Evolutionary conservation across 2,113 vertebrate species (phyloP).

Genomic region (Bubalus kerabau): DNA sequence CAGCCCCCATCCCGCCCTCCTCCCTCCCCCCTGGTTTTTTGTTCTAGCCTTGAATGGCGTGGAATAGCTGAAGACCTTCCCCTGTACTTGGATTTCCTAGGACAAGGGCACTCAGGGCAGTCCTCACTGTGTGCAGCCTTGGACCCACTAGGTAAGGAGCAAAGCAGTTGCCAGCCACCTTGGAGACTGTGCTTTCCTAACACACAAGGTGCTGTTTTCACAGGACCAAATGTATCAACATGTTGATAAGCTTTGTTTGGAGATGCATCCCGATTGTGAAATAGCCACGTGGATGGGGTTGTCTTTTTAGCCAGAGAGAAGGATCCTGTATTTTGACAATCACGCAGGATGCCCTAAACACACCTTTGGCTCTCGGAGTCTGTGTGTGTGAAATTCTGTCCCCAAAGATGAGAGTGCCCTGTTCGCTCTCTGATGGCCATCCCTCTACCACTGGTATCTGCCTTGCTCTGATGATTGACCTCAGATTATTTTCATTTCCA

Average conservation of each 20-base stretch:
- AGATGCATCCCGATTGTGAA: neutral
- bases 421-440: neutral
- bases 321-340: neutral
- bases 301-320: neutral
- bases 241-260: neutral
- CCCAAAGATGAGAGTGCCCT: neutral
- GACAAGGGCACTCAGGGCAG: neutral
- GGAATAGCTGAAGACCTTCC: neutral
- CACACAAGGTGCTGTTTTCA: neutral
- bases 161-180: accelerated
- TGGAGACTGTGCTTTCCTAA: neutral
- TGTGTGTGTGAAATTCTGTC: neutral
- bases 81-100: too few species aligned
- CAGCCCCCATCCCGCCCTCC: accelerated
- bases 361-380: neutral
- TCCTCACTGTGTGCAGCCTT: neutral
- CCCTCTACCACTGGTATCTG: neutral
- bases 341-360: accelerated
- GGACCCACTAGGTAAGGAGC: neutral
- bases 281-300: neutral
- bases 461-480: neutral
- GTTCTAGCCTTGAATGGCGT: accelerated
- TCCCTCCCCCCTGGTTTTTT: neutral
- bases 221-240: accelerated
- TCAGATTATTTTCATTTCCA: neutral